These are phyloP conservation scores for Hyaena hyaena DNA, from an alignment of 2,113 vertebrate species.

Conservation along the genomic window DNA sequence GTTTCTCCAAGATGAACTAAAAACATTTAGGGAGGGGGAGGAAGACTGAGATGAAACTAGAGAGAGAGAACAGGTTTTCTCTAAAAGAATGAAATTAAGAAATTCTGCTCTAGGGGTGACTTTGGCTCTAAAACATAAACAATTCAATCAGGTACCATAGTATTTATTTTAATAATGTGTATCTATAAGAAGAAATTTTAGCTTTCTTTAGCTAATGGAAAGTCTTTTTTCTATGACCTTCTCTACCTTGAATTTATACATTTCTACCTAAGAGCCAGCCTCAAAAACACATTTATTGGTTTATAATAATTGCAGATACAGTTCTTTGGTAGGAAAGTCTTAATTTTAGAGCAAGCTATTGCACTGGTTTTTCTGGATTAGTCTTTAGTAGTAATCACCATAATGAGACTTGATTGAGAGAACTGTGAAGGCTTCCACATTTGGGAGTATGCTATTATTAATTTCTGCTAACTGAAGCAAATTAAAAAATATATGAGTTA, in stretches of 20 bases:
- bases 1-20: constrained; percentile 23
- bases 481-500: constrained; percentile 79
- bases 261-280: background rate
- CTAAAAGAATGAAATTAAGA: constrained; percentile 37
- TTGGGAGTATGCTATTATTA: constrained; percentile 25
- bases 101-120: background rate
- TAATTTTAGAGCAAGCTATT: constrained; percentile 47
- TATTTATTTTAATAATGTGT: constrained; percentile 53
- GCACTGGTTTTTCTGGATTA: background rate
- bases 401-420: constrained; percentile 53
- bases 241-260: background rate
- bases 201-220: background rate
- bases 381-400: constrained; percentile 29
- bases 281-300: constrained; percentile 55
- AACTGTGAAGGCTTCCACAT: constrained; percentile 34
- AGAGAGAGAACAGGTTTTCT: background rate
- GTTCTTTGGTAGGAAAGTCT: constrained; percentile 37
- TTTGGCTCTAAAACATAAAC: constrained; percentile 33
- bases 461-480: constrained; percentile 54
- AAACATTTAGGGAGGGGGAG: background rate
- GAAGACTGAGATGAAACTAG: constrained; percentile 19
- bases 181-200: constrained; percentile 18
- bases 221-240: background rate
- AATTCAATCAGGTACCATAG: background rate
- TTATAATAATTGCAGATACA: constrained; percentile 28